phyloP scores from a whole-genome alignment of 2,888 invertebrate genomes.

The Heliconius ismenius region DNA sequence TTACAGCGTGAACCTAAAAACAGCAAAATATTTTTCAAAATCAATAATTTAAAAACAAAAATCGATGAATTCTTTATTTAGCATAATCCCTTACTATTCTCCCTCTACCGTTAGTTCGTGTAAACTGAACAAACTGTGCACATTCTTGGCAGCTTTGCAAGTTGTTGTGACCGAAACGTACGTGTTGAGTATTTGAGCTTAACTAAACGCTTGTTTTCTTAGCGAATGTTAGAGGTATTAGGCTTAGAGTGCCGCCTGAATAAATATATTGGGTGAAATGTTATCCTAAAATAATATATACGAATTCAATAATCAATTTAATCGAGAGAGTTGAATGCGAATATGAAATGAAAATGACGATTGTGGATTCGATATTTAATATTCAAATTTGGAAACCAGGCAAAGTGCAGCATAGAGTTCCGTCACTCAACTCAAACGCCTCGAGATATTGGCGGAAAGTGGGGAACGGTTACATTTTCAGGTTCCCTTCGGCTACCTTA shows the following conservation, averaged over 20 bases:
- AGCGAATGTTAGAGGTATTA: constrained; percentile 8
- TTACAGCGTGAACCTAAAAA: too few species aligned
- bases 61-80: neutral
- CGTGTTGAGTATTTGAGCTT: constrained; percentile 36
- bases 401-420: neutral
- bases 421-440: too few species aligned
- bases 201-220: constrained; percentile 25
- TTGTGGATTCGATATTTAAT: neutral
- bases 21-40: too few species aligned
- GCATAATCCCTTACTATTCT: constrained; percentile 8
- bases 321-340: neutral
- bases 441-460: too few species aligned
- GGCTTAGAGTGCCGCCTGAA: too few species aligned
- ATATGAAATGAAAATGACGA: neutral
- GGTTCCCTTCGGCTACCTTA: too few species aligned
- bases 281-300: too few species aligned
- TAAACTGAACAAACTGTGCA: constrained; percentile 27
- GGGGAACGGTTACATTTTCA: too few species aligned
- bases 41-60: too few species aligned
- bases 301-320: too few species aligned
- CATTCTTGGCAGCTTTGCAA: constrained; percentile 38
- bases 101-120: constrained; percentile 9
- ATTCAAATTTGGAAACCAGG: neutral
- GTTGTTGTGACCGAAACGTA: constrained; percentile 32
- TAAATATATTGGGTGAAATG: too few species aligned